Evolutionary conservation across 2,797 vertebrate species (phyloP).

Genomic region (Cryptoblepharus egeriae): DNA sequence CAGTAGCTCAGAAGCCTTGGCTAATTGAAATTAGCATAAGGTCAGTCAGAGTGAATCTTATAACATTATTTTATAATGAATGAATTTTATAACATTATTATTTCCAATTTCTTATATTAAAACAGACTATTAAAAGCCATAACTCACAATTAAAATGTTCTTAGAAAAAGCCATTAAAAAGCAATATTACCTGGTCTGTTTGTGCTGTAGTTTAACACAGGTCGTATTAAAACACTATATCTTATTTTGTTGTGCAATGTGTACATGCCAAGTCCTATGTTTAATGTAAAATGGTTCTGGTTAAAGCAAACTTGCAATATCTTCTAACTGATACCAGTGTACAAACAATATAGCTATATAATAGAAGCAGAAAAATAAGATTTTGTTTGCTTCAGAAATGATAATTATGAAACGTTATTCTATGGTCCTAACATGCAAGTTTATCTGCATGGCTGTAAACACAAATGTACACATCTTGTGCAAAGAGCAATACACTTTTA

Average conservation of each 20-base stretch:
- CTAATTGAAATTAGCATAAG: not conserved
- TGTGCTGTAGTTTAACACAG: not conserved
- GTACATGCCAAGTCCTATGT: not conserved
- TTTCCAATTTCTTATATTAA: no score
- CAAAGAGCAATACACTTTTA: not conserved
- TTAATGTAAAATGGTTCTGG: not conserved
- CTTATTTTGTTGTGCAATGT: no score
- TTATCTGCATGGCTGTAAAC: not conserved
- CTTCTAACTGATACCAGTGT: not conserved
- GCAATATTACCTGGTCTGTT: not conserved
- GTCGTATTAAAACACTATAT: not conserved
- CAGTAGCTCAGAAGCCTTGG: not conserved
- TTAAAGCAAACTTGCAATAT: not conserved
- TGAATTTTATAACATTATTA: not conserved
- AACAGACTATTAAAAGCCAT: not conserved
- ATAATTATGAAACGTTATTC: not conserved
- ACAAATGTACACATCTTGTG: not conserved
- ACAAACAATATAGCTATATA: not conserved
- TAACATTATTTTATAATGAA: not conserved
- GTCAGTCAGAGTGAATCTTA: not conserved
- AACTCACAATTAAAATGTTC: not conserved
- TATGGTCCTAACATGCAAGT: not conserved
- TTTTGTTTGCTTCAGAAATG: not conserved
- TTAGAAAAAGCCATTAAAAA: not conserved
- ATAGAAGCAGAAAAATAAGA: not conserved